Percentiles rank a stretch among this genome's conserved stretches.
These are phyloP conservation scores for Andrena minutula DNA, from an alignment of 2,888 invertebrate species.

Conservation along the genomic window DNA sequence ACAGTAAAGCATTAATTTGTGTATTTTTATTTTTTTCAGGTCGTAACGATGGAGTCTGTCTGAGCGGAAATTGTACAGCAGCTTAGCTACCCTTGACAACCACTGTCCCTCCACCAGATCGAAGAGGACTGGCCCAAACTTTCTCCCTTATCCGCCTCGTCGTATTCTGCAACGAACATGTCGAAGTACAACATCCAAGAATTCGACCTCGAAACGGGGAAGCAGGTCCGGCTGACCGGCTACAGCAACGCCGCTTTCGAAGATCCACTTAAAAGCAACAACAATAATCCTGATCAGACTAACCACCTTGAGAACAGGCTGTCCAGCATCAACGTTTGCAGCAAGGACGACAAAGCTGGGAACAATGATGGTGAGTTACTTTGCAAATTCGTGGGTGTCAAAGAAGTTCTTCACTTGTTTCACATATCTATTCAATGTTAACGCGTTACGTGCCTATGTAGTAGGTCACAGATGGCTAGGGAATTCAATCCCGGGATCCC, in stretches of 20 bases:
- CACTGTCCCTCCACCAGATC: conserved; percentile 14
- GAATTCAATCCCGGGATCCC: no score
- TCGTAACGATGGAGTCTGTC: conserved; percentile 71
- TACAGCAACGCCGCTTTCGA: conserved; percentile 75
- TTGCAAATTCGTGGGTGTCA: no score
- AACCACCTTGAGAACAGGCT: conserved; percentile 74
- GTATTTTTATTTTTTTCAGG: conserved; percentile 47
- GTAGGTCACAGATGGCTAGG: no score
- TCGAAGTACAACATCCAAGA: conserved; percentile 80
- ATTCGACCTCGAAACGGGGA: conserved; percentile 73
- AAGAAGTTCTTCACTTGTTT: no score
- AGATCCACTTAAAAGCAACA: conserved; percentile 67
- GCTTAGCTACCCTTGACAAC: conserved; percentile 2
- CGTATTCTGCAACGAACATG: conserved; percentile 87
- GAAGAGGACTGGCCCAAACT: conserved; percentile 9
- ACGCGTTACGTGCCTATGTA: no score
- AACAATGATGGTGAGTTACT: conserved; percentile 58
- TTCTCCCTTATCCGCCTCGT: not conserved
- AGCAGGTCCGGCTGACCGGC: conserved; percentile 80
- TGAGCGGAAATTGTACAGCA: conserved; percentile 43
- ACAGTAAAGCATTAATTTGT: not conserved
- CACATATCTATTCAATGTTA: no score
- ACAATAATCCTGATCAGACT: conserved; percentile 63
- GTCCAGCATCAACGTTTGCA: conserved; percentile 54
- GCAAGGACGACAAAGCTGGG: conserved; percentile 57